These are phyloP conservation scores for Crambe crambe DNA, from an alignment of 37 sponge, comb jelly and placozoan genomes.

Conservation along the genomic window DNA sequence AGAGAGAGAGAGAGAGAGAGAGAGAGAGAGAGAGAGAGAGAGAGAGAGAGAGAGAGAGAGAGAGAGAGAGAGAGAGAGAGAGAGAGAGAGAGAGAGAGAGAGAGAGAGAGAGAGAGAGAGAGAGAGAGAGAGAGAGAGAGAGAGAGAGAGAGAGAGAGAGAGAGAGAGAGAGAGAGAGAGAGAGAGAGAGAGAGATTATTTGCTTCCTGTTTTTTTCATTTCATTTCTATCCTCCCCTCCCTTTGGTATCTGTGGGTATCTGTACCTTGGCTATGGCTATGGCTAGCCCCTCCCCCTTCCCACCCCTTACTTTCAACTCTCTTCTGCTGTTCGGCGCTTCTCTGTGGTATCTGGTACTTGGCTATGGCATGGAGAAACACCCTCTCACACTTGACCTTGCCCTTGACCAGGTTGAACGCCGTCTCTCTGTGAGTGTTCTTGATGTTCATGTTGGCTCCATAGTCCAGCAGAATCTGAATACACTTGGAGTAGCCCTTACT, in stretches of 20 bases:
- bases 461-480: slow-evolving; percentile 49
- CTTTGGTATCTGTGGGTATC: too few species aligned
- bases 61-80: slow-evolving; percentile 12
- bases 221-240: too few species aligned
- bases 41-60: background rate
- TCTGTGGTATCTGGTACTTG: slow-evolving; percentile 39
- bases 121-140: too few species aligned
- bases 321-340: slow-evolving; percentile 31
- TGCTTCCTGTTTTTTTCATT: too few species aligned
- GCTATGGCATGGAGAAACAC: slow-evolving; percentile 46
- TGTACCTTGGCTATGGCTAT: too few species aligned
- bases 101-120: too few species aligned
- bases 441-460: slow-evolving; percentile 35
- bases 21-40: background rate
- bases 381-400: slow-evolving; percentile 44
- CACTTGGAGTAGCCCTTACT: slow-evolving; percentile 43
- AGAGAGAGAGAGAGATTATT: too few species aligned
- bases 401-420: slow-evolving; percentile 45
- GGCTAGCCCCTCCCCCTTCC: background rate
- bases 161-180: too few species aligned
- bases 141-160: too few species aligned
- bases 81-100: too few species aligned
- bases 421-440: slow-evolving; percentile 43
- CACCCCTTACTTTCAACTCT: slow-evolving; percentile 39
- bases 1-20: slow-evolving; percentile 1